phyloP scores from a whole-genome alignment of 1,140 invertebrate species.

The Mylabris phalerata region DNA sequence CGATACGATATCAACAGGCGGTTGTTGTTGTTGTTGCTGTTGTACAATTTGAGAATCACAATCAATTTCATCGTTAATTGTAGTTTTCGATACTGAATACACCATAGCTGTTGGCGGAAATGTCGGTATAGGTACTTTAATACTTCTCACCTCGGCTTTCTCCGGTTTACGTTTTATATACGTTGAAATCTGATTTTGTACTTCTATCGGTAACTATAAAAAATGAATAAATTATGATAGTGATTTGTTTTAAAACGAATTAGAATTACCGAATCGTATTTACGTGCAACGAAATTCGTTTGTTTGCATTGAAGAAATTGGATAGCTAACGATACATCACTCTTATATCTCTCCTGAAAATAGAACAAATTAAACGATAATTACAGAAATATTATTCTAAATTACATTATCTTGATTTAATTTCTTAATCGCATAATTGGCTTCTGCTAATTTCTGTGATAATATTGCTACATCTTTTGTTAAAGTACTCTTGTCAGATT shows the following conservation, averaged over 20 bases:
- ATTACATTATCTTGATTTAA: slow-evolving; percentile 86
- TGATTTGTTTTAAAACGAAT: too few species aligned
- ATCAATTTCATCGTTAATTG: slow-evolving; percentile 40
- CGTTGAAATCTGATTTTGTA: slow-evolving; percentile 80
- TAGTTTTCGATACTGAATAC: slow-evolving; percentile 59
- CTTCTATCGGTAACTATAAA: slow-evolving; percentile 76
- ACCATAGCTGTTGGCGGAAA: slow-evolving; percentile 86
- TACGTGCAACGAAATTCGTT: slow-evolving; percentile 88
- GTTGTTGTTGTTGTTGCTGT: slow-evolving; percentile 18
- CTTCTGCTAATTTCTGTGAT: slow-evolving; percentile 81
- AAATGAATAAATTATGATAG: background rate
- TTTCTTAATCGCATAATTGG: slow-evolving; percentile 77
- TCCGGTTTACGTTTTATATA: slow-evolving; percentile 65
- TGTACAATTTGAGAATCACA: slow-evolving; percentile 21
- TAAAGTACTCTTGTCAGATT: slow-evolving; percentile 81
- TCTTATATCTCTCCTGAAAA: slow-evolving; percentile 85
- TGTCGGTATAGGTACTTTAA: slow-evolving; percentile 74
- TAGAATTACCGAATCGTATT: slow-evolving; percentile 78
- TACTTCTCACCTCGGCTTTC: slow-evolving; percentile 56
- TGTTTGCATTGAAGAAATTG: slow-evolving; percentile 93
- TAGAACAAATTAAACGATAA: slow-evolving; percentile 23
- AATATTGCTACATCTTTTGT: slow-evolving; percentile 81
- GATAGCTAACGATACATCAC: slow-evolving; percentile 90
- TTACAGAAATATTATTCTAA: background rate
- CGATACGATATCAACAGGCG: slow-evolving; percentile 71